A percentile compares a stretch with the other conserved stretches of the same genome.
phyloP scores from a whole-genome alignment of 2,113 vertebrate genomes.

The Otis tarda region DNA sequence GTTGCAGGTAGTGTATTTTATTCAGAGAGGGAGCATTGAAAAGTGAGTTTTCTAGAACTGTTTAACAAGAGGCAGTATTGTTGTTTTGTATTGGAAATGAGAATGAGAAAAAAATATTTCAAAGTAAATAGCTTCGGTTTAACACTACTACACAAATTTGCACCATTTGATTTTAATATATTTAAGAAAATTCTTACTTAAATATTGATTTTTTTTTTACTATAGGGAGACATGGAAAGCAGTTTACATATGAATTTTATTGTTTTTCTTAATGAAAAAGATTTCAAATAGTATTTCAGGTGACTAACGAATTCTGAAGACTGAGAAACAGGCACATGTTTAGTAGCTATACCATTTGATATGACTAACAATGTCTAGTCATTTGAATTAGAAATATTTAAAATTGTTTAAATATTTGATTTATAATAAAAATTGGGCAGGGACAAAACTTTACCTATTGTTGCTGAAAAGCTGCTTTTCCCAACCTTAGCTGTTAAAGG shows the following conservation, averaged over 20 bases:
- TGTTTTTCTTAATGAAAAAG: background rate
- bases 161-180: background rate
- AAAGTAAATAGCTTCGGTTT: background rate
- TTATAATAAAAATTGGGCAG: background rate
- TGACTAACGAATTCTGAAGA: background rate
- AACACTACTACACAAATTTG: background rate
- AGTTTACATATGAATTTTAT: background rate
- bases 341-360: background rate
- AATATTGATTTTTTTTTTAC: background rate
- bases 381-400: background rate
- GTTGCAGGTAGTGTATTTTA: background rate
- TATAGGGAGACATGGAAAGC: background rate
- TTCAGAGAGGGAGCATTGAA: background rate
- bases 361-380: background rate
- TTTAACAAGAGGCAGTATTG: background rate
- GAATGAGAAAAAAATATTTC: background rate
- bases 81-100: background rate
- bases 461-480: background rate
- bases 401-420: background rate
- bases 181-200: background rate
- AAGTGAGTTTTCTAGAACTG: background rate
- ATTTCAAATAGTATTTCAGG: background rate
- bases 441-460: background rate
- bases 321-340: background rate
- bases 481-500: background rate